phyloP scores from a whole-genome alignment of 2,797 vertebrate genomes.

The Gambusia yucatana region DNA sequence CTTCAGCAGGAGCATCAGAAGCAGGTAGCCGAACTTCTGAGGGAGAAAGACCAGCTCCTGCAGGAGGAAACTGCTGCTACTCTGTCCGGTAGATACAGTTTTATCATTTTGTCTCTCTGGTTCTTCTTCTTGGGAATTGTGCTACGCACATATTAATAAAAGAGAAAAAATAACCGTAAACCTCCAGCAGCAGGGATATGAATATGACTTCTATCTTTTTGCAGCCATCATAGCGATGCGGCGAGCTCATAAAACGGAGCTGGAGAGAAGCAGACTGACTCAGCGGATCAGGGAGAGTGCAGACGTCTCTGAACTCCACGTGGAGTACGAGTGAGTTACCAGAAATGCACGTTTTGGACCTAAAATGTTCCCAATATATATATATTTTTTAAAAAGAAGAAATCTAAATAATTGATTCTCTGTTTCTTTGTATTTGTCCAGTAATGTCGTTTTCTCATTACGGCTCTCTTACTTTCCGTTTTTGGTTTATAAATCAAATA shows the following conservation, averaged over 20 bases:
- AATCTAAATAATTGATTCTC: background rate
- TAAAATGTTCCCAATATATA: background rate
- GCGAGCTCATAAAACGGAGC: conserved; percentile 90
- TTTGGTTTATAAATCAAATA: conserved; percentile 1
- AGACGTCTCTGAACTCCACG: conserved; percentile 83
- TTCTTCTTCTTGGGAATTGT: background rate
- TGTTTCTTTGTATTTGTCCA: background rate
- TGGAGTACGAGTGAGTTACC: conserved; percentile 87
- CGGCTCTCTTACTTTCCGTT: background rate
- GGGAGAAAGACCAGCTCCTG: conserved; percentile 90
- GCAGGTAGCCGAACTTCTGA: conserved; percentile 87
- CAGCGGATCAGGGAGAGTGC: conserved; percentile 85
- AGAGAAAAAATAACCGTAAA: background rate
- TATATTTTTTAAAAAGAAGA: background rate
- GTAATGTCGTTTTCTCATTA: background rate
- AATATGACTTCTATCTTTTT: background rate
- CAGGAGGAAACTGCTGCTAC: conserved; percentile 93
- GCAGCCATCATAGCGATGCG: conserved; percentile 94
- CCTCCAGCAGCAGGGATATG: background rate
- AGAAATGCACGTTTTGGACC: background rate
- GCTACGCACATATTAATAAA: background rate
- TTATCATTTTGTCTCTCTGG: background rate
- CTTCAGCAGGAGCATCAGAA: conserved; percentile 91
- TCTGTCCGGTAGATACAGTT: conserved; percentile 83
- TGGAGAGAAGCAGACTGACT: conserved; percentile 86